Conservation (phyloP, 35 echinoderm and acorn worm genomes). For the Ophioderma brevispina region DNA sequence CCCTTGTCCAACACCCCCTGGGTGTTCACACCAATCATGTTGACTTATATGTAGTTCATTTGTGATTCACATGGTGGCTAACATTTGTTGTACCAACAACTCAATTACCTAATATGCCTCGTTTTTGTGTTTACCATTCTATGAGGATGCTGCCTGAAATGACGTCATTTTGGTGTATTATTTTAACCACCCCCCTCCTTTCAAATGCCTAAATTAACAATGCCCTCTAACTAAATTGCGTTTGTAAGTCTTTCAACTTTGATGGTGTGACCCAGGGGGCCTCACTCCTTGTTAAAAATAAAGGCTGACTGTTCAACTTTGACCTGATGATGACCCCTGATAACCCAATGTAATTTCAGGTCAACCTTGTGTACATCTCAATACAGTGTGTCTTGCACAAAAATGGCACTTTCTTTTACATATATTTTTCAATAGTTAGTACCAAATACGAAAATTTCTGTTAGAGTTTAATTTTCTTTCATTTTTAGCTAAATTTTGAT, state of each 20-base stretch:
- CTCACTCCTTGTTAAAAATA: neutral
- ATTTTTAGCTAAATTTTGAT: neutral
- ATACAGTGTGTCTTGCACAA: neutral
- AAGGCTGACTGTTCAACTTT: conserved; percentile 6
- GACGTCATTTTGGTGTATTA: too few species aligned
- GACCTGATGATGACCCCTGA: neutral
- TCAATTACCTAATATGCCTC: too few species aligned
- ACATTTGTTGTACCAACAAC: too few species aligned
- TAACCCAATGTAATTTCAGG: neutral
- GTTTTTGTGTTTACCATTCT: too few species aligned
- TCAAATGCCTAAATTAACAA: too few species aligned
- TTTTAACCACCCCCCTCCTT: too few species aligned
- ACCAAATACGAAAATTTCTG: neutral
- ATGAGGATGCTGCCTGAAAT: too few species aligned
- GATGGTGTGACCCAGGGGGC: neutral
- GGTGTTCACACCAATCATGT: neutral
- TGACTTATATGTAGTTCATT: neutral
- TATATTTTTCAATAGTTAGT: neutral
- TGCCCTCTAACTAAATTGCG: too few species aligned
- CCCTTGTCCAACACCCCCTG: neutral
- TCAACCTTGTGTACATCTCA: neutral
- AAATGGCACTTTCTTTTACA: neutral
- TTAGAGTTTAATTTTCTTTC: neutral
- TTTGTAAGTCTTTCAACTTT: too few species aligned
- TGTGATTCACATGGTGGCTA: too few species aligned